Evolutionary conservation across 1,140 invertebrate genomes (phyloP).

Genomic region (Cydia splendana): DNA sequence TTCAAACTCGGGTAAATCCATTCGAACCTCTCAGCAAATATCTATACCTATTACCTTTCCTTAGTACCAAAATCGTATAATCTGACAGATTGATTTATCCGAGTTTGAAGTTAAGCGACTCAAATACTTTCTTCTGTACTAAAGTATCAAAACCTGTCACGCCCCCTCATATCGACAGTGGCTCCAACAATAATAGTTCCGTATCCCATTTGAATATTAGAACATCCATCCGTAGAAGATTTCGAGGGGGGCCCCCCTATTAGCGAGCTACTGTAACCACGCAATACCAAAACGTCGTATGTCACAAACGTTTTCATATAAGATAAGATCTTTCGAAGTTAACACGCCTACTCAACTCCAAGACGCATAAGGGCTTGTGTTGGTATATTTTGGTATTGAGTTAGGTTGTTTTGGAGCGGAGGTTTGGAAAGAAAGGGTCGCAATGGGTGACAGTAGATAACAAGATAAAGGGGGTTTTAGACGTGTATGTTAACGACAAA

Average conservation of each 20-base stretch:
- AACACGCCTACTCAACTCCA: background rate
- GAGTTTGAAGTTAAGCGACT: no score
- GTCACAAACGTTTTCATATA: background rate
- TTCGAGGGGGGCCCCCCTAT: conserved; percentile 49
- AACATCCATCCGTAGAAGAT: conserved; percentile 76
- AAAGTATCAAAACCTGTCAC: conserved; percentile 53
- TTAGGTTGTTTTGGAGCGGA: background rate
- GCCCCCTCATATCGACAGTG: conserved; percentile 71
- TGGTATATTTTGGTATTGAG: background rate
- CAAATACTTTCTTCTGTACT: no score
- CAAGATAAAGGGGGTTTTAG: conserved; percentile 19
- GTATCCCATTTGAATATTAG: conserved; percentile 80
- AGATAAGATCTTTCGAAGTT: background rate
- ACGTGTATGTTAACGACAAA: conserved; percentile 8
- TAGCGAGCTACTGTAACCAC: conserved; percentile 15
- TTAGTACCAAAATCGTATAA: no score
- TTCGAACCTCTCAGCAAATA: no score
- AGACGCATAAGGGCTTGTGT: background rate
- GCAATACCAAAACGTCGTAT: background rate
- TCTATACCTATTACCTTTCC: no score
- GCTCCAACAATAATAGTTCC: conserved; percentile 79
- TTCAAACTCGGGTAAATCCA: no score
- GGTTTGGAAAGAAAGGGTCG: conserved; percentile 18
- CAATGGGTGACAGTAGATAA: conserved; percentile 26
- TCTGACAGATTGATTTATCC: no score